Evolutionary conservation across 2,113 vertebrate genomes (phyloP), one percentile per base, ranked within the genome.

Genomic region (Bucco capensis): DNA sequence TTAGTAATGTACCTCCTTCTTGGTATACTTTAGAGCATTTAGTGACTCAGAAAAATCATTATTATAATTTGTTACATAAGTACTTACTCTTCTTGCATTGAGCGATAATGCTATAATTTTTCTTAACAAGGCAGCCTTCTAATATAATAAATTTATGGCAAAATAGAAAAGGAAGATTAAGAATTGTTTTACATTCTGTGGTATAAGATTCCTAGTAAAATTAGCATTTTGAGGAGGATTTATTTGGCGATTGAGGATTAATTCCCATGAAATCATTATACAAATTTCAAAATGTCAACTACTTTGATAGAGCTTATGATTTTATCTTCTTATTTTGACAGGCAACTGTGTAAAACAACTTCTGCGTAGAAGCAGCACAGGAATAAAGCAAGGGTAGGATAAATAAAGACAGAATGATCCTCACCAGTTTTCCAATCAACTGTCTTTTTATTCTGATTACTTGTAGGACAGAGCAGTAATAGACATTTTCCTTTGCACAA

Each of bases 401-500:
- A 95, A 96, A 97, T 97, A 97, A 95, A 97, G 97, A 97, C 79
- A 96, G 88, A 97, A 97, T 53, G 94, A 93, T 66, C 89, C 89
- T 91, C 69, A 90, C 89, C 67, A 65, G 93, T 95, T 93, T 96
- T 95, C 96, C 30, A 49, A 96, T 97, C 96, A 88, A 96, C 97
- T 96, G 92, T 97, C 97, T 97, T 96, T 97, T 97, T 95, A 96
- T 96, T 97, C 97, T 93, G 97, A 95, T 96, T 84, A 92, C 97
- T 97, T 97, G 98, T 98, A 97, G 95, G 95, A 98, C 97, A 96
- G 96, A 87, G 95, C 94, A 80, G 92, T 98, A 98, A 98, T 97
- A 97, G 97, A 98, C 98, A 98, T 98, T 98, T 98, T 98, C 98
- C 98, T 98, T 98, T 97, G 97, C 98, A 98, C 97, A 96, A 98